Evolutionary conservation across 2,888 invertebrate genomes (phyloP).

Genomic region (Eurois occulta): DNA sequence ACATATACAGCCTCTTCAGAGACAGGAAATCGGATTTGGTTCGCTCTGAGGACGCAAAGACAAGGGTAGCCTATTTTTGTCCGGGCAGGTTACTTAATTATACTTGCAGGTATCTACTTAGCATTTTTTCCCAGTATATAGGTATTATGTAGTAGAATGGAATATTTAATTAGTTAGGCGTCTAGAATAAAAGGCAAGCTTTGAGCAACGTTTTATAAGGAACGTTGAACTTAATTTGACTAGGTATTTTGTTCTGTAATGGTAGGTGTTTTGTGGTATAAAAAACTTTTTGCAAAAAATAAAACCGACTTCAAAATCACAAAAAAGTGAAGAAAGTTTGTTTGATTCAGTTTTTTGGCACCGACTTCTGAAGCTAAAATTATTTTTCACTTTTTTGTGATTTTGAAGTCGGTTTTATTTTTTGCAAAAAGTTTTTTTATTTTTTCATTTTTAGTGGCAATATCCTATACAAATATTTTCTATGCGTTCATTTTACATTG

Average conservation of each 20-base stretch:
- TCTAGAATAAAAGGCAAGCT: constrained; percentile 60
- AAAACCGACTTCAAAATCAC: too few relatives aligned
- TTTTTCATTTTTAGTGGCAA: too few relatives aligned
- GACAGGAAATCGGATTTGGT: constrained; percentile 39
- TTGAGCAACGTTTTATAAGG: constrained; percentile 56
- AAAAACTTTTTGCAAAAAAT: too few relatives aligned
- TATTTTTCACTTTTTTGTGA: too few relatives aligned
- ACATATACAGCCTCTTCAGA: not conserved
- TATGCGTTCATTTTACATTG: too few relatives aligned
- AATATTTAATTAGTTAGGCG: constrained; percentile 65
- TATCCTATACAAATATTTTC: too few relatives aligned
- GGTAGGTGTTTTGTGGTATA: constrained; percentile 16
- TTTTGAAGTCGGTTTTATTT: too few relatives aligned
- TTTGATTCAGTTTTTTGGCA: too few relatives aligned
- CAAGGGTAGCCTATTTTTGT: constrained; percentile 37
- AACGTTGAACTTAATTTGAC: constrained; percentile 35
- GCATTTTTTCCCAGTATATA: constrained; percentile 32
- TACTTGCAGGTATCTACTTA: constrained; percentile 50
- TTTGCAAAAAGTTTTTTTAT: too few relatives aligned
- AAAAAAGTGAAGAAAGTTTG: too few relatives aligned
- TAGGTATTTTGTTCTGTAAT: constrained; percentile 45
- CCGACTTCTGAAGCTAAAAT: too few relatives aligned
- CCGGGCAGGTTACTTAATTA: constrained; percentile 45
- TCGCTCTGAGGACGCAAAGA: constrained; percentile 14
- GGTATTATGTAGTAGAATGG: constrained; percentile 47